Evolutionary conservation across 2,797 vertebrate species (phyloP), one percentile per base, ranked within the genome.

Genomic region (Syncerus caffer): DNA sequence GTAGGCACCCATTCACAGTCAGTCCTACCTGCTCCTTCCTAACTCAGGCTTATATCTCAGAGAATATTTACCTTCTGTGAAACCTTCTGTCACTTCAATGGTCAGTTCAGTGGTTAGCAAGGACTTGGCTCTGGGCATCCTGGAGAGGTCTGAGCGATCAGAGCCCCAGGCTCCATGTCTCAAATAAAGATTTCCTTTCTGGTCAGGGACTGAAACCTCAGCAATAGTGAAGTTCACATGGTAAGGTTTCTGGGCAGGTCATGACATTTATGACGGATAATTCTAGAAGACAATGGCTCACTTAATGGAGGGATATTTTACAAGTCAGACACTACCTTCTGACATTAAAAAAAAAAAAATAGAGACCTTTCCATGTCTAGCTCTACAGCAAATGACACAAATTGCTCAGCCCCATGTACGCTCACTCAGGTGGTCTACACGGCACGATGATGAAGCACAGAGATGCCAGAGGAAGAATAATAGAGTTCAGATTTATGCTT

Each of bases 11-110:
- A 78, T 80, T 98, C 92, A n/a, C 1, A 4, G 34, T 90, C 74
- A 86, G 84, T 57, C 76, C 96, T 71, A 17, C 87, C 90, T 1
- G 0, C 42, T 83, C 82, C 74, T 71, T 95, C 74, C 58, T 96
- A 84, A 96, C 71, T 93, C 94, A 91, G 89, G 92, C 64, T 86
- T 94, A 88, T 67, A 80, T 78, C 78, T 94, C 93, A 91, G 67
- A 91, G 97, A 97, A 50, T 91, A 93, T 90, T 96, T 92, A 93
- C 97, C 92, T 97, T 90, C 94, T 96, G 96, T 90, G 90, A 86
- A 86, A 94, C 85, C 93, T 98, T 96, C 95, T 96, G 95, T 86
- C 96, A 90, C 74, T 85, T 95, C 60, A 91, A 23, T 84, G 86
- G 88, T 92, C 87, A 91, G 51, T 93, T 96, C 94, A 71, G 51